phyloP scores from a whole-genome alignment of 2,797 vertebrate genomes.

The Muscicapa comitata region DNA sequence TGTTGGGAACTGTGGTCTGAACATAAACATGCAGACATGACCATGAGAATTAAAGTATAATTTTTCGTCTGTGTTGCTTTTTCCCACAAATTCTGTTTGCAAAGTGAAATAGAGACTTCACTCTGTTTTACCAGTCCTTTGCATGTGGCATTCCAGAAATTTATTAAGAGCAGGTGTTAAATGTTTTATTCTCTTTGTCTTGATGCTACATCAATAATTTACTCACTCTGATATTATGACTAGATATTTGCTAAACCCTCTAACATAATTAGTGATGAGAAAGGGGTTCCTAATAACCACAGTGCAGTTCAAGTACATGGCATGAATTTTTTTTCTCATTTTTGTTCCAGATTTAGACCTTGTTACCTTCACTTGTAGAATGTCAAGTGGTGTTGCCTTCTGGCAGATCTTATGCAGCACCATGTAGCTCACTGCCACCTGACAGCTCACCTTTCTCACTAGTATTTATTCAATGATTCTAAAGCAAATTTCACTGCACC shows the following conservation, averaged over 20 bases:
- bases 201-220: background rate
- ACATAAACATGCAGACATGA: background rate
- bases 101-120: background rate
- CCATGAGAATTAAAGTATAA: background rate
- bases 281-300: background rate
- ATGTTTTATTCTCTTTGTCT: background rate
- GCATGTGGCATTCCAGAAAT: background rate
- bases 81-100: background rate
- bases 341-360: background rate
- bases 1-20: background rate
- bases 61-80: background rate
- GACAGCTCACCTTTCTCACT: background rate
- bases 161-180: slow-evolving; percentile 8
- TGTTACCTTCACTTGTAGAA: background rate
- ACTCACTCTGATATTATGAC: background rate
- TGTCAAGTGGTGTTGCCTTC: background rate
- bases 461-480: background rate
- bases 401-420: background rate
- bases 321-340: background rate
- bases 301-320: background rate
- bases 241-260: background rate
- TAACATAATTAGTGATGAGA: background rate
- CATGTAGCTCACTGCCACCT: accelerated
- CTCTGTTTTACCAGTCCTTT: background rate
- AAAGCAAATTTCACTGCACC: background rate